A percentile compares a stretch with the other conserved stretches of the same genome.
Conservation (phyloP, 2,888 invertebrate genomes). For the Xanthia icteritia region DNA sequence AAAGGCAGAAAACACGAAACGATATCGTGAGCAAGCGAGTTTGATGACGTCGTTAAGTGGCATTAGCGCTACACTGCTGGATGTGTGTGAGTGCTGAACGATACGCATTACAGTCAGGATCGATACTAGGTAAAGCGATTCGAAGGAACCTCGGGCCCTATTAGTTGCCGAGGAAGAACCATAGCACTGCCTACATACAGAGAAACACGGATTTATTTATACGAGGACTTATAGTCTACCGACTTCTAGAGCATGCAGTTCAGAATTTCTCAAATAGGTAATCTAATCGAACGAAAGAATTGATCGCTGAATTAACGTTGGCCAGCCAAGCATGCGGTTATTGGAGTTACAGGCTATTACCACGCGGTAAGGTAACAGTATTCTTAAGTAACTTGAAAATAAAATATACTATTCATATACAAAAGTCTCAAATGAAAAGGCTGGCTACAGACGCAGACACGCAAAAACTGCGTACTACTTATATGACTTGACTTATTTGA, state of each 20-base stretch:
- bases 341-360: neutral
- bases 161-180: neutral
- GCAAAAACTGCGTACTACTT: neutral
- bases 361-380: no score
- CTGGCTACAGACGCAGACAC: slow-evolving; percentile 4
- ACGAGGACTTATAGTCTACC: neutral
- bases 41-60: slow-evolving; percentile 28
- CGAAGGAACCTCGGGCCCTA: neutral
- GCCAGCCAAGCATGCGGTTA: no score
- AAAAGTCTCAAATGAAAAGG: neutral
- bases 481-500: neutral
- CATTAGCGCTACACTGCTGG: slow-evolving; percentile 28
- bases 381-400: neutral
- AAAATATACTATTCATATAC: slow-evolving; percentile 8
- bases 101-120: slow-evolving; percentile 1
- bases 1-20: slow-evolving; percentile 4
- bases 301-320: neutral
- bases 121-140: slow-evolving; percentile 5
- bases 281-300: neutral
- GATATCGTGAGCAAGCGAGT: slow-evolving; percentile 16
- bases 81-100: slow-evolving; percentile 2
- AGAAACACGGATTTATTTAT: neutral
- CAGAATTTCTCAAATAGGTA: no score
- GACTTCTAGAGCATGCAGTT: neutral
- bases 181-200: neutral